Conservation (phyloP, 53 echinoderm and acorn worm species). For the Luidia sarsii region DNA sequence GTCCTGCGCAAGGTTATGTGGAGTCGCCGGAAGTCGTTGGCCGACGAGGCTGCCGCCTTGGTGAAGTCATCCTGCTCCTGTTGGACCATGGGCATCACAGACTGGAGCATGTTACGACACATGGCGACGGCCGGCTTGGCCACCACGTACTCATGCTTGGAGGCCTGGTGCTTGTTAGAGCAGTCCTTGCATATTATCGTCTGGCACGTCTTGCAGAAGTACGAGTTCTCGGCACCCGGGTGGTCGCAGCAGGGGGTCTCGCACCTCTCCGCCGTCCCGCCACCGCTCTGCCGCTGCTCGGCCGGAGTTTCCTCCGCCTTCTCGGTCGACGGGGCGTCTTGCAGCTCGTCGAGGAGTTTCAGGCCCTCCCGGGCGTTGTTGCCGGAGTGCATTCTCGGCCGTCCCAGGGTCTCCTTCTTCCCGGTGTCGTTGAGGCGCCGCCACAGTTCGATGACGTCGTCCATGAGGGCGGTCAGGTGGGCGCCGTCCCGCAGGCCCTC, state of each 20-base stretch:
- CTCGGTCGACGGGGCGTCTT: background rate
- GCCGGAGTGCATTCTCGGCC: no score
- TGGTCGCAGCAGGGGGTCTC: background rate
- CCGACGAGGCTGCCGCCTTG: background rate
- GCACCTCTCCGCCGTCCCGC: background rate
- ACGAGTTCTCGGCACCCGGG: background rate
- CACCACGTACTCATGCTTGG: background rate
- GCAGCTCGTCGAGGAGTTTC: background rate
- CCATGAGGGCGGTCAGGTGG: background rate
- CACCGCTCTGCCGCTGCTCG: background rate
- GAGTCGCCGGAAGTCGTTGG: background rate
- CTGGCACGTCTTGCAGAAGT: constrained; percentile 20
- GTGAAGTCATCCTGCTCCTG: background rate
- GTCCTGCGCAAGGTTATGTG: background rate
- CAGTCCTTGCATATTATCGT: constrained; percentile 12
- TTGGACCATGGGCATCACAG: background rate
- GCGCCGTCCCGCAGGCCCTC: background rate
- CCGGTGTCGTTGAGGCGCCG: background rate
- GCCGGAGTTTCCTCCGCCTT: background rate
- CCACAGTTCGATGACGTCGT: background rate
- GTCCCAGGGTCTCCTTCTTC: background rate
- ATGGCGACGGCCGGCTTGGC: background rate
- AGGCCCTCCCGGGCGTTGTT: background rate
- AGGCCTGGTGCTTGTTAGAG: no score
- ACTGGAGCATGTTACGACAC: background rate